phyloP scores from a whole-genome alignment of 1,140 invertebrate genomes.

The Bombus breviceps region DNA sequence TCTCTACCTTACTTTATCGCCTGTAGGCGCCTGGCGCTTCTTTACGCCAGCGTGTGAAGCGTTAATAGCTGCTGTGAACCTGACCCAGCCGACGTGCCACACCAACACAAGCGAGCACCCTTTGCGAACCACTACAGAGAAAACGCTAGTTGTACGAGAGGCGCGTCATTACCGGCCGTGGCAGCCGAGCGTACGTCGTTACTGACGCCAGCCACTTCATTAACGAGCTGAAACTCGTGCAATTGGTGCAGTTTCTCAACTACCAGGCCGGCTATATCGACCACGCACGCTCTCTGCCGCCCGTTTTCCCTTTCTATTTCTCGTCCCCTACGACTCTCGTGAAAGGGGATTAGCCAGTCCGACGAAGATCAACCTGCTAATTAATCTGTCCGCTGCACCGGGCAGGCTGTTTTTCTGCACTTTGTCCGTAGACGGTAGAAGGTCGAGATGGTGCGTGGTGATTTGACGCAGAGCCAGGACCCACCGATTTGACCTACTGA shows the following conservation, averaged over 20 bases:
- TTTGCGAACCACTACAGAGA: background rate
- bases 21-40: slow-evolving; percentile 69
- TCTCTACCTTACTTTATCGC: slow-evolving; percentile 69
- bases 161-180: slow-evolving; percentile 14
- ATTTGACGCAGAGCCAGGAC: background rate
- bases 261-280: background rate
- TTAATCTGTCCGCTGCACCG: background rate
- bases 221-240: slow-evolving; percentile 19
- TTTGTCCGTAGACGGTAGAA: background rate
- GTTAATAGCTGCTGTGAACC: slow-evolving; percentile 76
- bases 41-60: slow-evolving; percentile 66
- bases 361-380: background rate
- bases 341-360: background rate
- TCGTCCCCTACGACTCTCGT: background rate
- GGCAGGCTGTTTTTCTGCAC: too few species aligned
- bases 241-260: background rate
- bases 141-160: background rate
- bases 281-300: background rate
- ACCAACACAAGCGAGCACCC: slow-evolving; percentile 29
- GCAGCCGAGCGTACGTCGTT: slow-evolving; percentile 7
- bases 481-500: too few species aligned
- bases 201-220: slow-evolving; percentile 30
- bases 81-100: slow-evolving; percentile 58
- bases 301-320: background rate
- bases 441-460: background rate